These are phyloP conservation scores for Lemur catta DNA, from an alignment of 2,797 vertebrate genomes.

Conservation along the genomic window DNA sequence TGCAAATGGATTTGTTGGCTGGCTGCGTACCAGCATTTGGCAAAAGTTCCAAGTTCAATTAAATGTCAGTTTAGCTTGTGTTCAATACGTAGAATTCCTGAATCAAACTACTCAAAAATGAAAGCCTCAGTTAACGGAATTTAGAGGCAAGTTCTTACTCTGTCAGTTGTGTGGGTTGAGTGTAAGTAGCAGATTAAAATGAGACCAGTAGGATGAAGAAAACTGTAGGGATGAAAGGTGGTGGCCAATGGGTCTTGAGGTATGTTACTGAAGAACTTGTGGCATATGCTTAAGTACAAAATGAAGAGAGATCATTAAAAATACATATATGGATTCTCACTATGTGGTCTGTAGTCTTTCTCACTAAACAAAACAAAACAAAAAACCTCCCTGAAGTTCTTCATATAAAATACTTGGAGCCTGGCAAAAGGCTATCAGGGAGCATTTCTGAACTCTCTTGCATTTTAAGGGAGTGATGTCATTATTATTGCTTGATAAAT, in stretches of 20 bases:
- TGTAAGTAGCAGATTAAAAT: conserved; percentile 4
- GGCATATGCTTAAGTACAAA: background rate
- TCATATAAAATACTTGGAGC: background rate
- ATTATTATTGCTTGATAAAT: background rate
- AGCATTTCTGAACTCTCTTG: background rate
- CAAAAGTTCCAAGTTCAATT: background rate
- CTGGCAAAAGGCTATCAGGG: background rate
- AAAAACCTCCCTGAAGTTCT: background rate
- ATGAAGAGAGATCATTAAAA: background rate
- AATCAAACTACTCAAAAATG: background rate
- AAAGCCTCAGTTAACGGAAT: background rate
- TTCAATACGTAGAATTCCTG: background rate
- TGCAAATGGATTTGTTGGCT: background rate
- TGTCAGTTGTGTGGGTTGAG: background rate
- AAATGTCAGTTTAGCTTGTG: background rate
- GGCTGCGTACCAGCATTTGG: background rate
- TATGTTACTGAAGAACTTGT: background rate
- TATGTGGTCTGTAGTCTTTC: background rate
- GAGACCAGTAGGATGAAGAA: background rate
- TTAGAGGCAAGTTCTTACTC: background rate
- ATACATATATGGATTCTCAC: background rate
- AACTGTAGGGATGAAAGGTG: background rate
- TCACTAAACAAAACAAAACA: background rate
- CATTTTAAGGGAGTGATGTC: background rate
- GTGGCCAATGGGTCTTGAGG: background rate